These are phyloP conservation scores for Drosophila nr. perissopoda DNA, from an alignment of 2,888 invertebrate genomes.

Conservation along the genomic window DNA sequence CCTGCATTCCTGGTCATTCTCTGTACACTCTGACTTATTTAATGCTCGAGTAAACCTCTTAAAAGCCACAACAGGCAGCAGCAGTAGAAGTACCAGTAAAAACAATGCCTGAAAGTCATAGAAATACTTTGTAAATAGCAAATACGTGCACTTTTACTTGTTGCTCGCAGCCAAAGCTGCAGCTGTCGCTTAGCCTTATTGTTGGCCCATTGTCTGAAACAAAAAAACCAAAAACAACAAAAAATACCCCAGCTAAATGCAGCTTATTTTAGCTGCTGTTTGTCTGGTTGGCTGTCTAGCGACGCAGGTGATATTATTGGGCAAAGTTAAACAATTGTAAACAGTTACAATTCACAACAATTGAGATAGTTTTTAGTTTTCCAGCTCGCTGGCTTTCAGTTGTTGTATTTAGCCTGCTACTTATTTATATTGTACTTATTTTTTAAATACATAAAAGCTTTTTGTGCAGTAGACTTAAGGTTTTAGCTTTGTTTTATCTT, in stretches of 20 bases:
- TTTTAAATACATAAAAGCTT: constrained; percentile 1
- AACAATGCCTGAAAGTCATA: constrained; percentile 69
- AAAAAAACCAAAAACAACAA: neutral
- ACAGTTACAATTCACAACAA: constrained; percentile 66
- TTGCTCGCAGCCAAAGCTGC: constrained; percentile 42
- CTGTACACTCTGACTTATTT: constrained; percentile 74
- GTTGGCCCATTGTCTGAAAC: constrained; percentile 38
- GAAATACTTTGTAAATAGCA: constrained; percentile 73
- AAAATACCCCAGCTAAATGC: constrained; percentile 52
- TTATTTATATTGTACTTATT: constrained; percentile 9
- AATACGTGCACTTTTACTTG: constrained; percentile 74
- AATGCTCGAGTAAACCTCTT: constrained; percentile 77
- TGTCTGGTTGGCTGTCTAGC: constrained; percentile 36
- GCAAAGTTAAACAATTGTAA: constrained; percentile 77
- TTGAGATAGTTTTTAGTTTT: constrained; percentile 71
- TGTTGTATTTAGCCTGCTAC: constrained; percentile 3
- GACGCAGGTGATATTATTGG: constrained; percentile 73
- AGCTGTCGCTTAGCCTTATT: constrained; percentile 25
- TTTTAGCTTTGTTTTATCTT: neutral
- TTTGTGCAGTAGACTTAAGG: constrained; percentile 19
- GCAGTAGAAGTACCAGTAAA: constrained; percentile 30
- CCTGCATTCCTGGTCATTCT: constrained; percentile 22
- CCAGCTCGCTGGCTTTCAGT: constrained; percentile 23
- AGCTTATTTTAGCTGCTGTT: constrained; percentile 55
- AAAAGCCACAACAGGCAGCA: constrained; percentile 47